Conservation (phyloP, 2,797 vertebrate species). For the Pampus argenteus region DNA sequence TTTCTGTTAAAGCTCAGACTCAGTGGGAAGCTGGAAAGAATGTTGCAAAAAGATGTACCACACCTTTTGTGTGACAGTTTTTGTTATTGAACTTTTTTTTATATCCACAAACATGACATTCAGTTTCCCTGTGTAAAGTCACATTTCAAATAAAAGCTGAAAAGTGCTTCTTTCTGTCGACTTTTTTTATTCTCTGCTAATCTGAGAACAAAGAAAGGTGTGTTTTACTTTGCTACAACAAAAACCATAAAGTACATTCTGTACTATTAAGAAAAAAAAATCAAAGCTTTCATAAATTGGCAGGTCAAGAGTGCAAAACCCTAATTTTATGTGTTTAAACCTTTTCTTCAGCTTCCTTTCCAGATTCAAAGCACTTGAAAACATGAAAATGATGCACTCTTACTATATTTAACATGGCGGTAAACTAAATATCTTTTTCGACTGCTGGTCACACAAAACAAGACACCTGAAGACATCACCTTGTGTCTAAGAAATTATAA, state of each 20-base stretch:
- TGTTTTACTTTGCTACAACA: neutral
- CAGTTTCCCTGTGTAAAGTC: constrained; percentile 83
- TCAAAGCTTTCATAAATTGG: neutral
- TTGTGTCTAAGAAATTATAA: too few species aligned
- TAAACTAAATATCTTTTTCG: too few species aligned
- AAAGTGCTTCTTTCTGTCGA: constrained; percentile 30
- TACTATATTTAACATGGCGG: too few species aligned
- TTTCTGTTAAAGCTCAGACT: constrained; percentile 74
- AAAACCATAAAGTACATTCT: too few species aligned
- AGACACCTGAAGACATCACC: too few species aligned
- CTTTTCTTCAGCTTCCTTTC: neutral
- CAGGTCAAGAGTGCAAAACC: neutral
- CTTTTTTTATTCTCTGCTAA: neutral
- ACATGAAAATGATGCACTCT: too few species aligned
- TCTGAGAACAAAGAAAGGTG: neutral
- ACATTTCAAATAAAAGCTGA: constrained; percentile 89
- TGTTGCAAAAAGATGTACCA: constrained; percentile 76
- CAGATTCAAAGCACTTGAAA: neutral
- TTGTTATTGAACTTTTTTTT: constrained; percentile 87
- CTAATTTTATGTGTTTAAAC: neutral
- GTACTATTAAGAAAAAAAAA: too few species aligned
- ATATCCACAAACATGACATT: constrained; percentile 86
- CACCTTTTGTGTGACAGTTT: constrained; percentile 85
- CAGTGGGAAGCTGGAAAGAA: constrained; percentile 70
- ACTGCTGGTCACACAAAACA: neutral